A percentile compares a stretch with the other conserved stretches of the same genome.
Conservation (phyloP, 2,113 vertebrate genomes). For the Amazona vittata region DNA sequence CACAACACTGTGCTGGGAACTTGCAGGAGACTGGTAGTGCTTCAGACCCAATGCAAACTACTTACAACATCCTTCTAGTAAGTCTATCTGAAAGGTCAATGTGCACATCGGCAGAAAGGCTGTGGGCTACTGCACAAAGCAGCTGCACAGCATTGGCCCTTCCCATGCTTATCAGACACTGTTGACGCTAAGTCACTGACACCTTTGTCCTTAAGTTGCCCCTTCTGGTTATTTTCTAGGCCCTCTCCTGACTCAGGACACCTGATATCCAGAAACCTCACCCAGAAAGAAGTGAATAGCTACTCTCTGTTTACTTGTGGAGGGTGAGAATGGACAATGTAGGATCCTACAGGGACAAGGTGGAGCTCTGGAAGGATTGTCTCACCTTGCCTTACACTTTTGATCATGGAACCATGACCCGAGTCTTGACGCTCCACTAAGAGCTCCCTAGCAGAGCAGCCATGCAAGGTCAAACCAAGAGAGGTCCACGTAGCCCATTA, state of each 20-base stretch:
- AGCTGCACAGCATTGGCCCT: neutral
- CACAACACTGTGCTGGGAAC: neutral
- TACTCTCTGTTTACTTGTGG: neutral
- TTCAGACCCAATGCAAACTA: neutral
- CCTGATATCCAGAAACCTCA: neutral
- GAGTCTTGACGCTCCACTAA: neutral
- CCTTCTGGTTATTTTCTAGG: neutral
- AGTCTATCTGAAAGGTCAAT: neutral
- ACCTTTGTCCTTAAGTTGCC: neutral
- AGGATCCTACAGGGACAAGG: neutral
- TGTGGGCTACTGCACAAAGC: neutral
- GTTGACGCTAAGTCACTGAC: neutral
- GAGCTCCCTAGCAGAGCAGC: neutral
- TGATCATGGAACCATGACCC: neutral
- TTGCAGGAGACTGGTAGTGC: neutral
- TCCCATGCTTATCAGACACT: neutral
- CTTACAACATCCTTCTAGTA: neutral
- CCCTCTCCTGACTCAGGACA: neutral
- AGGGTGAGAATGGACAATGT: neutral
- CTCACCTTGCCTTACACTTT: neutral
- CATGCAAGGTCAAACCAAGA: neutral
- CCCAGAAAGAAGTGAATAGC: neutral
- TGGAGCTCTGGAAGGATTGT: neutral
- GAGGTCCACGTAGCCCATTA: neutral
- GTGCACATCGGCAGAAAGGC: neutral